Conservation (phyloP, 2,113 vertebrate species). For the Chunga burmeisteri region DNA sequence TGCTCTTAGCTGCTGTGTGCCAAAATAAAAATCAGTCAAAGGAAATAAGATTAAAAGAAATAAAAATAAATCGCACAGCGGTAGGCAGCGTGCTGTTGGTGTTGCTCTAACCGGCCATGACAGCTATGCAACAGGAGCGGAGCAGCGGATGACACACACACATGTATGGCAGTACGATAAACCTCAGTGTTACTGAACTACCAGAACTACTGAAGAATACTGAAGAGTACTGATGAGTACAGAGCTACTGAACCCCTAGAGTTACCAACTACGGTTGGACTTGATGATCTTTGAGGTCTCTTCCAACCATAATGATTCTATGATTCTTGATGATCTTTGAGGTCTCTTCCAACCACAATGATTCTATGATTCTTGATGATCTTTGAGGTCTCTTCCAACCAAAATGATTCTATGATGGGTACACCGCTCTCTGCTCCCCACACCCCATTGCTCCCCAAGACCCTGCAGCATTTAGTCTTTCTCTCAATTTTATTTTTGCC, state of each 20-base stretch:
- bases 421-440: background rate
- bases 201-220: no score
- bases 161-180: background rate
- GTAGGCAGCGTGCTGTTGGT: background rate
- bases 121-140: background rate
- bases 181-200: background rate
- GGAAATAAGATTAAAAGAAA: background rate
- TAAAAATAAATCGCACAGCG: background rate
- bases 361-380: no score
- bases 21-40: slow-evolving; percentile 47
- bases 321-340: no score
- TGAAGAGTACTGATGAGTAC: no score
- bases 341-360: no score
- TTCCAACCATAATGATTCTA: no score
- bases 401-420: no score
- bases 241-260: no score
- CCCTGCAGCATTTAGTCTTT: background rate
- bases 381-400: no score
- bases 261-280: no score
- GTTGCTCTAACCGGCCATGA: slow-evolving; percentile 33
- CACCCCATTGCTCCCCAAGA: background rate
- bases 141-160: background rate
- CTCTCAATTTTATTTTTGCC: background rate
- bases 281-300: no score
- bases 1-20: background rate